phyloP scores from a whole-genome alignment of 2,888 invertebrate genomes.

The Tubiluchus corallicola region DNA sequence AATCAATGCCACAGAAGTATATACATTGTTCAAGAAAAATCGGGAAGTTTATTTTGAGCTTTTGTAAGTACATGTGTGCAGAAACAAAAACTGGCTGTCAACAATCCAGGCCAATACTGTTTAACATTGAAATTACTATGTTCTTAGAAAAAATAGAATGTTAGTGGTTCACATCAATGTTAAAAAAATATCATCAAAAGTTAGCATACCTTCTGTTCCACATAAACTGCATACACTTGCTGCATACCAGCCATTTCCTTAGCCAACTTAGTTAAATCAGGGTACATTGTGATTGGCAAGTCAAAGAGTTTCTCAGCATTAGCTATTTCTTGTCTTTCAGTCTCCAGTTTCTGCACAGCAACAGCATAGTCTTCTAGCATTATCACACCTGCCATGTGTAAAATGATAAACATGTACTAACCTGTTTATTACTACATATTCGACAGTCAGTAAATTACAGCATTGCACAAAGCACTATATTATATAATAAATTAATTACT shows the following conservation, averaged over 20 bases:
- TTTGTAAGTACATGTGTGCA: no score
- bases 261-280: constrained; percentile 39
- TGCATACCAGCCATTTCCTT: constrained; percentile 41
- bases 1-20: no score
- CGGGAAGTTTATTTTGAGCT: no score
- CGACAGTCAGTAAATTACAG: constrained; percentile 8
- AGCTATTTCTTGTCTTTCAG: constrained; percentile 39
- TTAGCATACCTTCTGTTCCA: constrained; percentile 49
- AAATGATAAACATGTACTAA: neutral
- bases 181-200: no score
- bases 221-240: constrained; percentile 52
- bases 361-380: constrained; percentile 39
- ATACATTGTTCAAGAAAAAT: no score
- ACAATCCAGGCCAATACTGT: no score
- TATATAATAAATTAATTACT: no score
- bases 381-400: constrained; percentile 21
- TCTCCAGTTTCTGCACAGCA: constrained; percentile 46
- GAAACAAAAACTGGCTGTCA: no score
- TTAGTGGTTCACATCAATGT: no score
- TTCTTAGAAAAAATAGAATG: no score
- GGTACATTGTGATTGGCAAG: constrained; percentile 63
- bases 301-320: constrained; percentile 71
- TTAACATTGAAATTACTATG: no score
- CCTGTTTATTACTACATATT: neutral
- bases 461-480: constrained; percentile 7